Conservation (phyloP, 2,888 invertebrate species). For the Drosophila birchii region DNA sequence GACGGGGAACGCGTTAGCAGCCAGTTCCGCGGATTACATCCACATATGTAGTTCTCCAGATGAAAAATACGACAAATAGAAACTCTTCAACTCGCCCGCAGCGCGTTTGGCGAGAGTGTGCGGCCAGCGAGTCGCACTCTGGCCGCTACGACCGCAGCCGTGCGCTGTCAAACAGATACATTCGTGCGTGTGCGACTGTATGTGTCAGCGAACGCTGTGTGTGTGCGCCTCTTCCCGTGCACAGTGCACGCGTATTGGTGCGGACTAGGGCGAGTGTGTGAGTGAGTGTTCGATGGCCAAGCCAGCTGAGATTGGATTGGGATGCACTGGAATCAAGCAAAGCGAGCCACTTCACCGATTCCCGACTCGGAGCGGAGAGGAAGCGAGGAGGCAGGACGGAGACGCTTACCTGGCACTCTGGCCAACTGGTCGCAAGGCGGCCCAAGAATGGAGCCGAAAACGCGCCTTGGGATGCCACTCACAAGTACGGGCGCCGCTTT, state of each 20-base stretch:
- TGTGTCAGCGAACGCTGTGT: conserved; percentile 17
- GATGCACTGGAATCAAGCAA: conserved; percentile 3
- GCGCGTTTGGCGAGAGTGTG: conserved; percentile 57
- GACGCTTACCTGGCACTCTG: conserved; percentile 27
- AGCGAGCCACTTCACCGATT: background rate
- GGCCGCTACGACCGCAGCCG: conserved; percentile 57
- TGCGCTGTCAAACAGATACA: conserved; percentile 64
- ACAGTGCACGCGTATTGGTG: conserved; percentile 29
- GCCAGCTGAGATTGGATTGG: conserved; percentile 70
- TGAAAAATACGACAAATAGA: conserved; percentile 57
- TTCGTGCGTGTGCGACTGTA: conserved; percentile 26
- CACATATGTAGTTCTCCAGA: conserved; percentile 16
- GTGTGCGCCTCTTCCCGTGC: conserved; percentile 22
- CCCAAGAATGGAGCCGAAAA: conserved; percentile 17
- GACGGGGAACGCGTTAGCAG: background rate
- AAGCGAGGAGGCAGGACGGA: background rate
- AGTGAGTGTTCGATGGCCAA: conserved; percentile 46
- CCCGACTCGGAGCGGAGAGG: background rate
- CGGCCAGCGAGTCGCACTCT: conserved; percentile 61
- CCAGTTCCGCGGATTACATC: conserved; percentile 6
- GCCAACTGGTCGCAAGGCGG: conserved; percentile 7
- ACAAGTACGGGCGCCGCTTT: conserved; percentile 40
- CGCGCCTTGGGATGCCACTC: conserved; percentile 31
- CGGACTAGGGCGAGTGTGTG: conserved; percentile 9
- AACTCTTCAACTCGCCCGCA: conserved; percentile 59